A percentile compares a stretch with the other conserved stretches of the same genome.
phyloP scores from a whole-genome alignment of 1,140 invertebrate genomes.

The Neelides sp. region DNA sequence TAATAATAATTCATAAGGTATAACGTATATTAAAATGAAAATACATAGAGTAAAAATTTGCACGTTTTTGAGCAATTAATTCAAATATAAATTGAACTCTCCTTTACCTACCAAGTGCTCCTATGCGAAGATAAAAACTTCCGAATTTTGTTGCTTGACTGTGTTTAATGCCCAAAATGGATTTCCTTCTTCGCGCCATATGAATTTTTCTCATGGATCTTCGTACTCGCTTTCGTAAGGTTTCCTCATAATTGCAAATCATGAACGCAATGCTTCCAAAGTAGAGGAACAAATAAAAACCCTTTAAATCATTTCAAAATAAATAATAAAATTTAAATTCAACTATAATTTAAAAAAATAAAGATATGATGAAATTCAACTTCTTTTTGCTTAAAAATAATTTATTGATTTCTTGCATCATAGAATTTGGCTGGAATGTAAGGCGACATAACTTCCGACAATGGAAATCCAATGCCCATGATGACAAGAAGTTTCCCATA shows the following conservation, averaged over 20 bases:
- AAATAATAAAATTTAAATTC: neutral
- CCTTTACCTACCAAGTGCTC: constrained; percentile 18
- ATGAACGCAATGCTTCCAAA: constrained; percentile 61
- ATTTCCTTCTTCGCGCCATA: no score
- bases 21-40: neutral
- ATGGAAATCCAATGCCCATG: constrained; percentile 85
- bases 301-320: constrained; percentile 42
- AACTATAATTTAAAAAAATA: no score
- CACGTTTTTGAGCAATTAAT: no score
- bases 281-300: constrained; percentile 73
- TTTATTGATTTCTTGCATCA: no score
- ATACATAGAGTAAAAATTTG: no score
- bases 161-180: neutral
- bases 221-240: no score
- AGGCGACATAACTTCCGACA: constrained; percentile 77
- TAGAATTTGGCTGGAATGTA: constrained; percentile 80
- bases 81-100: neutral
- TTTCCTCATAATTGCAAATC: constrained; percentile 67
- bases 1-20: neutral
- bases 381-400: no score
- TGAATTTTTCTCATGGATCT: no score
- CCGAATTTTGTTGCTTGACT: constrained; percentile 21
- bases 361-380: no score
- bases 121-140: constrained; percentile 28
- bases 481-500: constrained; percentile 88